Base-by-base conservation (phyloP, 2,888 invertebrate species). In the Carabus problematicus region DNA sequence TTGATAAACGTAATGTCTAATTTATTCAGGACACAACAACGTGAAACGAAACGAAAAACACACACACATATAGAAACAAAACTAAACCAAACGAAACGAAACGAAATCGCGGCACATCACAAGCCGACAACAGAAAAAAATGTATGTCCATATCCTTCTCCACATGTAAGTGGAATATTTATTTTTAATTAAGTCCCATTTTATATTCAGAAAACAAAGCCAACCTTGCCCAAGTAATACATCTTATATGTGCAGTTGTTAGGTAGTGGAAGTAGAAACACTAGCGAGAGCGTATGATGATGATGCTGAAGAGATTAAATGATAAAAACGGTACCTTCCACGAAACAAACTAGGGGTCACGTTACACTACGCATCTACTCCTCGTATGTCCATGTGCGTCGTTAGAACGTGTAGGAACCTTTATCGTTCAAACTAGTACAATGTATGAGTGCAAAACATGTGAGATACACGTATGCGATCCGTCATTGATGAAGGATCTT, bases 141-240 rank as follows among this genome's bases (percentile, higher is more conserved):
- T 9, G 19, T 54, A 63, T 54, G 63, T 16, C 12, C 42, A 63
- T 40, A 19, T 7, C 63, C 43, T 52, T 16, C 14, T 9, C 3
- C 14, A 64, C 56, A 71, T 70, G 72, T 72, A 71, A 63, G 45
- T 72, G 58, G 72, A 72, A 74, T 73, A 72, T 70, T 72, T 73
- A 74, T 74, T 72, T 74, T 74, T 74, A 74, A 74, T 74, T 74
- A 74, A 74, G 61, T 62, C 64, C 66, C 72, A 72, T 72, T 74
- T 74, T 71, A 73, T 73, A 74, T 74, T 70, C 74, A 70, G 70
- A 64, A 64, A 70, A 63, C 68, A 64, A 60, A 64, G 55, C 64
- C 19, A 42, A 45, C 55, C 12, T 39, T 42, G 19, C 45, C 63
- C 1, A n/a, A 56, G 45, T 55, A 3, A 16, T 9, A 16, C 9